Evolutionary conservation across 2,888 invertebrate genomes (phyloP).

Genomic region (Caenorhabditis wallacei): DNA sequence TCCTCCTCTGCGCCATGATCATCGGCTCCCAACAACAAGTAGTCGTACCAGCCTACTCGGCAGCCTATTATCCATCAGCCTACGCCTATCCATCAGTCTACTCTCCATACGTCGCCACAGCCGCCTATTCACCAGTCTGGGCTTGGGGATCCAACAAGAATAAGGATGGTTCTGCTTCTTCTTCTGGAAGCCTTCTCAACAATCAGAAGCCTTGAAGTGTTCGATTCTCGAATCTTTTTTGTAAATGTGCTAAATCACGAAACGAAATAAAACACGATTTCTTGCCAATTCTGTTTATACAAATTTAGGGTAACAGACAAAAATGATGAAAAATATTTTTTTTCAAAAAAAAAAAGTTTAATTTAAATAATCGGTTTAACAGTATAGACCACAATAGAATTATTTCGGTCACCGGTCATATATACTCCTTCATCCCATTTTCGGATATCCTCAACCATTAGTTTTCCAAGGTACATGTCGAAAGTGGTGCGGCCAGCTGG

Average conservation of each 20-base stretch:
- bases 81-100: slow-evolving; percentile 59
- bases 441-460: background rate
- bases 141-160: slow-evolving; percentile 62
- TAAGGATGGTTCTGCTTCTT: slow-evolving; percentile 30
- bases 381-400: background rate
- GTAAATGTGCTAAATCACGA: slow-evolving; percentile 15
- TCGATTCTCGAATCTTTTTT: background rate
- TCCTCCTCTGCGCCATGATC: slow-evolving; percentile 48
- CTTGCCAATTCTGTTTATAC: no score
- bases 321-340: no score
- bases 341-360: no score
- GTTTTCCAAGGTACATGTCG: background rate
- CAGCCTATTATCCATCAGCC: slow-evolving; percentile 42
- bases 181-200: slow-evolving; percentile 35
- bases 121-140: slow-evolving; percentile 53
- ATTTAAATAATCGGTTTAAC: background rate
- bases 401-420: slow-evolving; percentile 1
- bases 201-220: slow-evolving; percentile 25
- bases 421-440: slow-evolving; percentile 1
- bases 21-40: slow-evolving; percentile 48
- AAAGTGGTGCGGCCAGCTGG: background rate
- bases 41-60: slow-evolving; percentile 41
- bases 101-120: slow-evolving; percentile 53
- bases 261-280: no score
- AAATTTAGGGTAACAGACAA: no score